Conservation (phyloP, 2,797 vertebrate genomes). For the Poeciliopsis turneri region DNA sequence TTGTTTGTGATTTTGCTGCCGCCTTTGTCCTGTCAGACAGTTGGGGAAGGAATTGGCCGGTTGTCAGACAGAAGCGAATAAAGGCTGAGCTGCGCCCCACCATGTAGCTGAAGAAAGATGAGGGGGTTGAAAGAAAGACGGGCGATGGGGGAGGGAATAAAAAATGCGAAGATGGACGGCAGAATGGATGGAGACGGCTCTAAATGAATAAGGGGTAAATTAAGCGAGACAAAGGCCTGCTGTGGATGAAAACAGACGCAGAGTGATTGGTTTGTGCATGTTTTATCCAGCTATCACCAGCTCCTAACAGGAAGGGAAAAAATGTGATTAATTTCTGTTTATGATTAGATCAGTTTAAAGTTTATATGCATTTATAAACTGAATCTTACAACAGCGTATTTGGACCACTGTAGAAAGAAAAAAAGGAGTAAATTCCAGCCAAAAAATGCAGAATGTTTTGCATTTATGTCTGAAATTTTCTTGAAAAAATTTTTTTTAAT, state of each 20-base stretch:
- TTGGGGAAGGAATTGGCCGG: constrained; percentile 49
- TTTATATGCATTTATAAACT: background rate
- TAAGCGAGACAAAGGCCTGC: constrained; percentile 8
- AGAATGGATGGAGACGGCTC: constrained; percentile 4
- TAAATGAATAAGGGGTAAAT: constrained; percentile 16
- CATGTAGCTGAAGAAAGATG: constrained; percentile 14
- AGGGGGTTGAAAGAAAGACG: constrained; percentile 11
- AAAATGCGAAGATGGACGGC: constrained; percentile 37
- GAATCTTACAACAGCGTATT: background rate
- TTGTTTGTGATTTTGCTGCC: constrained; percentile 3
- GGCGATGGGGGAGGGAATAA: constrained; percentile 21
- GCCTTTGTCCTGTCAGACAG: constrained; percentile 66
- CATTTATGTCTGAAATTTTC: too few relatives aligned
- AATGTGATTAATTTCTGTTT: background rate
- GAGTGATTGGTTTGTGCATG: background rate
- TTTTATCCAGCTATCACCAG: background rate
- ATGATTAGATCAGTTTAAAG: background rate
- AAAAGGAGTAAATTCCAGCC: too few relatives aligned
- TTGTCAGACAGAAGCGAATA: constrained; percentile 62
- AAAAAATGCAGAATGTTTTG: too few relatives aligned
- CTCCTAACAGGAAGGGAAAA: background rate
- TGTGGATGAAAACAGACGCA: background rate
- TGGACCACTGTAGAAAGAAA: background rate
- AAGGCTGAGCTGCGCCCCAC: constrained; percentile 32
- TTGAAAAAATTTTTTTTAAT: too few relatives aligned